Evolutionary conservation across 2,888 invertebrate genomes (phyloP).

Genomic region (Pherbina coryleti): DNA sequence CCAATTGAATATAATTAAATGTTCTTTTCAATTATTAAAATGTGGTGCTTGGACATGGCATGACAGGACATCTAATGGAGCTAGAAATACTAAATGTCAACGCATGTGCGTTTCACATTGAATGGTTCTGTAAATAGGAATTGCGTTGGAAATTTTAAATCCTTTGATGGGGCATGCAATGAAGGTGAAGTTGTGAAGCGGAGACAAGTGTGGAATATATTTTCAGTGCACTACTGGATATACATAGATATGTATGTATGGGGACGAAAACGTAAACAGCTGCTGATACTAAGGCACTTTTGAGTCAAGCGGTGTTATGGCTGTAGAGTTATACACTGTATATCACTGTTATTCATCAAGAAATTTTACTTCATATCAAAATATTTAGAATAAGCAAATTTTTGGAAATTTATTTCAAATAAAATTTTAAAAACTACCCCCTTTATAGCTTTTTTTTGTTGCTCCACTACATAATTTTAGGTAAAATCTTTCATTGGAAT

Average conservation of each 20-base stretch:
- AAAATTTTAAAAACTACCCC: background rate
- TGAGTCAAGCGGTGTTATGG: conserved; percentile 4
- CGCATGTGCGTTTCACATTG: background rate
- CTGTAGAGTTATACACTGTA: no score
- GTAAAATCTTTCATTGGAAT: no score
- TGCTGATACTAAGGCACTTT: conserved; percentile 9
- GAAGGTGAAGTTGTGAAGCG: background rate
- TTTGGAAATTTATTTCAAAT: no score
- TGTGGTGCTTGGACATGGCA: background rate
- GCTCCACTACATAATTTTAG: no score
- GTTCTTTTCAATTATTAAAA: conserved; percentile 19
- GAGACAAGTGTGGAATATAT: background rate
- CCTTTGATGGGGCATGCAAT: background rate
- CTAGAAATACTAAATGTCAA: background rate
- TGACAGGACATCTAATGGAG: conserved; percentile 7
- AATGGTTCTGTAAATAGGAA: background rate
- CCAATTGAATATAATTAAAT: conserved; percentile 24
- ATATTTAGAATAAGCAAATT: no score
- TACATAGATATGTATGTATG: no score
- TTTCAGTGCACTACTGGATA: conserved; percentile 6
- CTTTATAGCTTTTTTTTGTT: no score
- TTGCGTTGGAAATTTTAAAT: background rate
- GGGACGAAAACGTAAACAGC: no score
- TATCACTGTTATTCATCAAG: no score
- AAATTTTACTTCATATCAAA: no score